Percentiles rank a stretch among this genome's conserved stretches.
Evolutionary conservation across 2,797 vertebrate genomes (phyloP).

Genomic region (Acanthornis magna): DNA sequence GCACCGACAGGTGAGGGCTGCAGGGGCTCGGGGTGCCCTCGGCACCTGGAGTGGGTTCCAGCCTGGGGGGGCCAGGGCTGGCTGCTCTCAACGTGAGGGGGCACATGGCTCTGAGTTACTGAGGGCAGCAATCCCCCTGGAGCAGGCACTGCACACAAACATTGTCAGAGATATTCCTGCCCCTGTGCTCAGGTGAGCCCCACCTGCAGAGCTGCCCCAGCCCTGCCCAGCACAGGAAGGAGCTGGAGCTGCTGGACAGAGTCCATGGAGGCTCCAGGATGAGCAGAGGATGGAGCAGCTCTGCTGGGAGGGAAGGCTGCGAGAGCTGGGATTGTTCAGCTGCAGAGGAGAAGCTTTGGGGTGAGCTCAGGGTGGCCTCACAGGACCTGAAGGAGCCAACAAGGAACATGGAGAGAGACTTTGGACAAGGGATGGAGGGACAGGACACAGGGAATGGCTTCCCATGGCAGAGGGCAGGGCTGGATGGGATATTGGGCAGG

Average conservation of each 20-base stretch:
- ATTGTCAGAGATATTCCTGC: neutral
- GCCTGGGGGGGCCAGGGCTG: neutral
- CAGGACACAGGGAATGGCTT: neutral
- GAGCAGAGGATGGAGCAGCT: neutral
- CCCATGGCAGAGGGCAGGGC: neutral
- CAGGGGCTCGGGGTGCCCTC: neutral
- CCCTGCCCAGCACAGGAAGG: neutral
- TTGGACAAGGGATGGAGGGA: fast-evolving
- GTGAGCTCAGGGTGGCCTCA: neutral
- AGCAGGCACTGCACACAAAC: neutral
- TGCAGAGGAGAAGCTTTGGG: neutral
- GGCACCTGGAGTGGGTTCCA: neutral
- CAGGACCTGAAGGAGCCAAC: fast-evolving
- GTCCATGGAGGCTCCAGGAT: neutral
- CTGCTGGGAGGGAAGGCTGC: neutral
- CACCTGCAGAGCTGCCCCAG: neutral
- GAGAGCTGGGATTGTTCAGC: fast-evolving
- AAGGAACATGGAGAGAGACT: neutral
- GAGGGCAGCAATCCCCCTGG: neutral
- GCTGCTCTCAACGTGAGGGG: fast-evolving
- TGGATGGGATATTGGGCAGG: fast-evolving
- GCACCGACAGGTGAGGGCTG: constrained; percentile 84
- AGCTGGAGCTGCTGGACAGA: neutral
- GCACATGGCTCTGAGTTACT: neutral
- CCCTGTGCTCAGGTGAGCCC: neutral